Conservation (phyloP, 2,888 invertebrate genomes). For the Rhaphigaster nebulosa region DNA sequence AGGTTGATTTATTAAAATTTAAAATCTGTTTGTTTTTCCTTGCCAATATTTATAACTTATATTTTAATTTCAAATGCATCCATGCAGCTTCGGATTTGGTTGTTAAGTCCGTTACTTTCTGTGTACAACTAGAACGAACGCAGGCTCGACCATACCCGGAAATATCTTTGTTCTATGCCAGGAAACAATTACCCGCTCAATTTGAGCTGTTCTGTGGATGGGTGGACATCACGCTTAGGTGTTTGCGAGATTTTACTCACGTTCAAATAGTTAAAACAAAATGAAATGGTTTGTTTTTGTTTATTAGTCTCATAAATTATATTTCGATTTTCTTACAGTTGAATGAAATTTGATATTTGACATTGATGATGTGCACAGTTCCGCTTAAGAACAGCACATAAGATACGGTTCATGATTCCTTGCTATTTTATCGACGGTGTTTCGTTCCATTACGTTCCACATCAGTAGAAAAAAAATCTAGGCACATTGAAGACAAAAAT, state of each 20-base stretch:
- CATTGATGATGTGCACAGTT: too few species aligned
- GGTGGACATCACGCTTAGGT: background rate
- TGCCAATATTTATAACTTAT: background rate
- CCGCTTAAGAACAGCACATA: too few species aligned
- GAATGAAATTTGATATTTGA: too few species aligned
- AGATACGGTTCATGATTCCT: too few species aligned
- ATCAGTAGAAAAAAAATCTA: too few species aligned
- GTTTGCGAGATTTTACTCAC: background rate
- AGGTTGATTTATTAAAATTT: too few species aligned
- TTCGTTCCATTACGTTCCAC: too few species aligned
- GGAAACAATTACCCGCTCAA: constrained; percentile 37
- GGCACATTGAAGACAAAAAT: too few species aligned
- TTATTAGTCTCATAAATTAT: too few species aligned
- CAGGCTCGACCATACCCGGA: background rate
- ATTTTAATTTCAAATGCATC: background rate
- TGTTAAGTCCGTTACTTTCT: background rate
- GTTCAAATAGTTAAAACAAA: background rate
- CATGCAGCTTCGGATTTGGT: background rate
- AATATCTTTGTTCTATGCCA: constrained; percentile 31
- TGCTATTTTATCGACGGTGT: too few species aligned
- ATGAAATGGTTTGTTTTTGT: too few species aligned
- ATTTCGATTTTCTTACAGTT: too few species aligned
- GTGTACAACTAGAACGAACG: background rate
- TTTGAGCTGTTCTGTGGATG: background rate
- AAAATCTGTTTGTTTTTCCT: background rate